phyloP scores from a whole-genome alignment of 1,140 invertebrate species.

The Heliconius eleuchia region DNA sequence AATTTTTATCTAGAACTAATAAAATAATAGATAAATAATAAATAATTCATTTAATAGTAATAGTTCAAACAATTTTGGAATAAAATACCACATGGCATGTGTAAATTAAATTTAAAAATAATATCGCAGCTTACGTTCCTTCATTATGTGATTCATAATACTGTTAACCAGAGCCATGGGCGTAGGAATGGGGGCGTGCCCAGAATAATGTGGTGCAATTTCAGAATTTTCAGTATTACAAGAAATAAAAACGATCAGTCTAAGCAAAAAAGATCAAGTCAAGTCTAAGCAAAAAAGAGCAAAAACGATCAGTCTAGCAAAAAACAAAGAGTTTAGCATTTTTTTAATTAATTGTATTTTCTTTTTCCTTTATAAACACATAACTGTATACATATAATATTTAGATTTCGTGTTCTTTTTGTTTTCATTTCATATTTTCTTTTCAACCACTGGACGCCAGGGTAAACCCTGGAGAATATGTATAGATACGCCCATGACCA shows the following conservation, averaged over 20 bases:
- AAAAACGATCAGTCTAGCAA: slow-evolving; percentile 16
- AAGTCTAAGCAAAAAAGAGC: slow-evolving; percentile 13
- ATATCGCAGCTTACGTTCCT: slow-evolving; percentile 43
- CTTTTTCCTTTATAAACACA: too few relatives aligned
- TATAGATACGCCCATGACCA: slow-evolving; percentile 12
- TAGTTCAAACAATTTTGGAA: slow-evolving; percentile 57
- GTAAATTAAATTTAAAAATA: slow-evolving; percentile 43
- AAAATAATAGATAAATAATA: slow-evolving; percentile 24
- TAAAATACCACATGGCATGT: slow-evolving; percentile 47
- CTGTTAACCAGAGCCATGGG: slow-evolving; percentile 50
- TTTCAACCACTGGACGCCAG: too few relatives aligned
- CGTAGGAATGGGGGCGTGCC: too few relatives aligned
- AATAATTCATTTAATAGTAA: not conserved
- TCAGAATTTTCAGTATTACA: too few relatives aligned
- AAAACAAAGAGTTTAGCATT: too few relatives aligned
- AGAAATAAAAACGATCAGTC: slow-evolving; percentile 12
- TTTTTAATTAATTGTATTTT: too few relatives aligned
- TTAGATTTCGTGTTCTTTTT: too few relatives aligned
- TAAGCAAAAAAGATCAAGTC: not conserved
- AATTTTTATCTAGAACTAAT: slow-evolving; percentile 19
- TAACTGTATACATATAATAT: too few relatives aligned
- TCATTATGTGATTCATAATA: slow-evolving; percentile 54
- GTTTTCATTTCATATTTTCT: too few relatives aligned
- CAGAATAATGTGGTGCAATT: too few relatives aligned
- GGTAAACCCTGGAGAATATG: too few relatives aligned